Base-by-base conservation (phyloP, 2,888 invertebrate species). In the Dryococelus australis region DNA sequence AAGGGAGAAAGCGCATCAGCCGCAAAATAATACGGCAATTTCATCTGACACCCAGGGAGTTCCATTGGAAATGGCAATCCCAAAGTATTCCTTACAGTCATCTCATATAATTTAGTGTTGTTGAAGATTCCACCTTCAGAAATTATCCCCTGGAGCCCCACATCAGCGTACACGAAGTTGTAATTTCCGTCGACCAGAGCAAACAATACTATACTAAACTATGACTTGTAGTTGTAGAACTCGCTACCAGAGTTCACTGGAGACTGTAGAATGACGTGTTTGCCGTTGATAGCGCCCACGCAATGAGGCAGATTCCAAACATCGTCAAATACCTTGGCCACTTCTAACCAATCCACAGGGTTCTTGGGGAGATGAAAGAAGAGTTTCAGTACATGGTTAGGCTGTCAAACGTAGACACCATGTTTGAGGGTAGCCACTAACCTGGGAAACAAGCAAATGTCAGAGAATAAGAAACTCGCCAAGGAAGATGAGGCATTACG, bases 1-100 rank as follows among this genome's bases (percentile, higher is more conserved):
- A 26, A 79, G 79, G 20, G 79, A 12, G 27, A 79, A 8, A 10
- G 79, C 79, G 20, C 79, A 24, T 79, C 79, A 8, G 26, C 79
- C 10, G 79, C 79, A n/a, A n/a, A 79, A 79, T 6, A 90, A 90
- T 90, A 79, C n/a, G 79, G 79, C 27, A 79, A 16, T 79, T 79
- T 5, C 79, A 79, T 79, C n/a, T n/a, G 27, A 79, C 79, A 24
- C 79, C 9, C 79, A n/a, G 79, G 79, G n/a, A 79, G 79, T 79
- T n/a, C n/a, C n/a, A n/a, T n/a, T n/a, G n/a, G n/a, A n/a, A n/a
- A n/a, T n/a, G n/a, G n/a, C n/a, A n/a, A n/a, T n/a, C n/a, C n/a
- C n/a, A n/a, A n/a, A n/a, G n/a, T n/a, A n/a, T n/a, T n/a, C n/a
- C n/a, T n/a, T n/a, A n/a, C n/a, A n/a, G n/a, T n/a, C n/a, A n/a